Evolutionary conservation across 1,140 invertebrate genomes (phyloP).

Genomic region (Euglossa dilemma): DNA sequence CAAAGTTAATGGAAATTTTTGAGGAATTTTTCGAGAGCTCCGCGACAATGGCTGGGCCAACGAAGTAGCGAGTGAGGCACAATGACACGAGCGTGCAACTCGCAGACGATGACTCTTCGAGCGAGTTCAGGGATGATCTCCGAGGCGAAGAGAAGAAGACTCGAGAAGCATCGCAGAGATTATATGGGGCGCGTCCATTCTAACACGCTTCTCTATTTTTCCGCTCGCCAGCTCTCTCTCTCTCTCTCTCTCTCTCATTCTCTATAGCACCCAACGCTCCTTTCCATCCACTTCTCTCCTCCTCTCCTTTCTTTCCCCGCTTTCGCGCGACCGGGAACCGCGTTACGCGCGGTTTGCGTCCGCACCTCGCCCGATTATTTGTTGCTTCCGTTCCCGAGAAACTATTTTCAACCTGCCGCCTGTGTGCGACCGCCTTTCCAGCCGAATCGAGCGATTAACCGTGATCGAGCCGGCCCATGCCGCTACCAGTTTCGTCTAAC

Average conservation of each 20-base stretch:
- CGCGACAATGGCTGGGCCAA: conserved; percentile 32
- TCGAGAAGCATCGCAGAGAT: conserved; percentile 78
- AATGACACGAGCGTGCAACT: conserved; percentile 68
- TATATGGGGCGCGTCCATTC: conserved; percentile 80
- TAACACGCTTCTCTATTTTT: conserved; percentile 54
- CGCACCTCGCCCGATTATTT: conserved; percentile 81
- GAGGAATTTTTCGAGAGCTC: background rate
- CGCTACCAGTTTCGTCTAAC: too few species aligned
- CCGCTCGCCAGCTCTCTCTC: conserved; percentile 7
- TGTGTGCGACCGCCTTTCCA: background rate
- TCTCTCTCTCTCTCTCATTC: conserved; percentile 22
- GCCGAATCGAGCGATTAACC: conserved; percentile 24
- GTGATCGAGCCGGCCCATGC: background rate
- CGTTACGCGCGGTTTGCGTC: conserved; percentile 80
- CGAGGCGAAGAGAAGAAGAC: conserved; percentile 70
- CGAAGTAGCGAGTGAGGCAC: conserved; percentile 8
- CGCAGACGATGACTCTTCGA: conserved; percentile 67
- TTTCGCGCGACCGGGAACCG: conserved; percentile 54
- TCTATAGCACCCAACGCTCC: background rate
- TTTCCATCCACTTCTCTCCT: conserved; percentile 39
- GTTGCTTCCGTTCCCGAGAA: conserved; percentile 79
- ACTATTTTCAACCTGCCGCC: conserved; percentile 76
- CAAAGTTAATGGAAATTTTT: background rate
- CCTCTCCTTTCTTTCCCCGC: conserved; percentile 22
- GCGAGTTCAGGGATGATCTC: conserved; percentile 75